phyloP scores from a whole-genome alignment of 92 coral and sea anemone genomes.

The Phenganax stokvisi region DNA sequence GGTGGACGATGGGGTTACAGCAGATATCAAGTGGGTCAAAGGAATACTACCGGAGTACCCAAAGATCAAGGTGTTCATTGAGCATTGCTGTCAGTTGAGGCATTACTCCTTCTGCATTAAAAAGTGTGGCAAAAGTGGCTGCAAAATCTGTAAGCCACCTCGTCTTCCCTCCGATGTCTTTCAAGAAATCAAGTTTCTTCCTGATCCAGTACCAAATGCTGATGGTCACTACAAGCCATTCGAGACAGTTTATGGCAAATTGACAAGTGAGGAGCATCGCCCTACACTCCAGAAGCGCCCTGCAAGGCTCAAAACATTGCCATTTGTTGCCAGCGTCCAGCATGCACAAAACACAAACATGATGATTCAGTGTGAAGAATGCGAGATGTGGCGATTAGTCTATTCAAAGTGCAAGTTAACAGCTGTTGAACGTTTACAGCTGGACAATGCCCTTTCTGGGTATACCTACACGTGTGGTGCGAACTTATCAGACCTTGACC shows the following conservation, averaged over 20 bases:
- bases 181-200: conserved; percentile 17
- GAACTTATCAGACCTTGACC: conserved; percentile 14
- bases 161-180: conserved; percentile 1
- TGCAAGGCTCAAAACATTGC: conserved; percentile 29
- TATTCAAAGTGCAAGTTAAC: conserved; percentile 37
- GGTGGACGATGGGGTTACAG: conserved; percentile 2
- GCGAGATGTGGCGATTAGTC: conserved; percentile 42
- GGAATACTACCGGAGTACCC: conserved; percentile 20
- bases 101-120: conserved; percentile 2
- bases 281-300: conserved; percentile 27
- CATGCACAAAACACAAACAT: conserved; percentile 42
- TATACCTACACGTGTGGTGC: conserved; percentile 38
- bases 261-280: conserved; percentile 28
- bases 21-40: conserved; percentile 17
- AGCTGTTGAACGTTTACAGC: conserved; percentile 24
- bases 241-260: neutral
- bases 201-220: neutral
- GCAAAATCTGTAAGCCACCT: neutral
- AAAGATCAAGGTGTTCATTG: conserved; percentile 17
- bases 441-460: conserved; percentile 26
- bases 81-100: conserved; percentile 7
- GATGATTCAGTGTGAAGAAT: conserved; percentile 36
- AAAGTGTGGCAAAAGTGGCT: conserved; percentile 5
- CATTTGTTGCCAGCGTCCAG: conserved; percentile 40
- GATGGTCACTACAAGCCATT: conserved; percentile 9